phyloP scores from a whole-genome alignment of 2,888 invertebrate genomes.

The Chymomyza procnemis region DNA sequence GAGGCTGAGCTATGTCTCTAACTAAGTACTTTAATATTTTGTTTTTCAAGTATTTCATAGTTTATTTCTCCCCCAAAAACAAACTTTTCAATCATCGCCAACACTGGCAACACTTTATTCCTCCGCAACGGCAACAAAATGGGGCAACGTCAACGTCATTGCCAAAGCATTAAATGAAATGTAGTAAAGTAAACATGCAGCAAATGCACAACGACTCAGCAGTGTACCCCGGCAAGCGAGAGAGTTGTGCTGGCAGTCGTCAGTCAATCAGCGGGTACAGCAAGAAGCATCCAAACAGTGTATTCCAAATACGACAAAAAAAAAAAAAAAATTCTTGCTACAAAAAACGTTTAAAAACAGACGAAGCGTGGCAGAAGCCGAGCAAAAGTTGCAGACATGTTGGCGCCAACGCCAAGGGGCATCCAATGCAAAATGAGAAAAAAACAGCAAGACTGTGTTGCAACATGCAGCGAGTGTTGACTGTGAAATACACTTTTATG shows the following conservation, averaged over 20 bases:
- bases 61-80: conserved; percentile 27
- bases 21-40: background rate
- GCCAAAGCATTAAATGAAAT: conserved; percentile 66
- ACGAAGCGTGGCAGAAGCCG: conserved; percentile 42
- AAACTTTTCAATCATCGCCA: conserved; percentile 67
- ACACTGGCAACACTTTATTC: conserved; percentile 34
- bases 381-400: conserved; percentile 33
- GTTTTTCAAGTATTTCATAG: background rate
- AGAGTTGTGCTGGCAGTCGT: conserved; percentile 23
- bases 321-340: background rate
- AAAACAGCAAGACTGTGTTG: background rate
- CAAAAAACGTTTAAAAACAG: conserved; percentile 52
- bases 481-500: background rate
- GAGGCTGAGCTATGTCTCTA: background rate
- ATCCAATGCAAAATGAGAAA: conserved; percentile 19
- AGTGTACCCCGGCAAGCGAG: background rate
- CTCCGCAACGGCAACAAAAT: background rate
- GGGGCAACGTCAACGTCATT: conserved; percentile 39
- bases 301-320: conserved; percentile 11
- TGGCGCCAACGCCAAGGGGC: conserved; percentile 35
- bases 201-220: conserved; percentile 36
- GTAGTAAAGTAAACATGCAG: conserved; percentile 59
- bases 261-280: conserved; percentile 28
- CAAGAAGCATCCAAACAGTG: background rate
- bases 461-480: background rate